Base-by-base conservation (phyloP, 2,113 vertebrate genomes). In the Xyrauchen texanus region DNA sequence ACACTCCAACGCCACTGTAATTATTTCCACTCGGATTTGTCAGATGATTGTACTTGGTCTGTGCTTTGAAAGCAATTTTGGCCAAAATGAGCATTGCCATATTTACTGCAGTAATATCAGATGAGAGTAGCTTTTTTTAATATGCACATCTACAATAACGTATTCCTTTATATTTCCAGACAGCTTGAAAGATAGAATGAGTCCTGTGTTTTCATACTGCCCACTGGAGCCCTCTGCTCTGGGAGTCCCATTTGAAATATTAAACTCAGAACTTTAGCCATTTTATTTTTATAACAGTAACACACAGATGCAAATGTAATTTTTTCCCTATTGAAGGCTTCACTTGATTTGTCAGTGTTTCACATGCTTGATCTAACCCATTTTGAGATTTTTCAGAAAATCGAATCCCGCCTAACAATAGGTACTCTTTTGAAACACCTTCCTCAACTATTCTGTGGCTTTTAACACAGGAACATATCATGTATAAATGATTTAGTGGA, bases 381-480 rank as follows among this genome's bases (percentile, higher is more conserved):
- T 34, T 34, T 34, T 34, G 21, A 34, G 21, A 49, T 49, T 57
- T 57, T 12, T 13, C 55, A 58, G 55, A 58, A n/a, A 58, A 58
- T 42, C 4, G 34, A 51, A 53, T 57, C 52, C 13, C 9, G 15
- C 52, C 34, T 45, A 71, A 55, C 51, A 55, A 69, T 69, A 69
- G 68, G 4, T 15, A 13, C 7, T 6, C 55, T 58, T n/a, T 58
- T 6, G 55, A 12, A 3, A 34, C 21, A 34, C 21, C 6, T 70
- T 42, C 4, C 13, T 5, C 21, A 52, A 6, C 34, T 8, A n/a
- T 7, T 10, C 52, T 15, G 4, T 12, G 55, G 42, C 57, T 64
- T 47, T 62, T 75, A 16, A 75, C 72, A 75, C 72, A 58, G 63
- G 11, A 44, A 34, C 45, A 71, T 49, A n/a, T 21, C 21, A 2